Percentiles rank a stretch among this genome's conserved stretches.
Conservation (phyloP, 2,113 vertebrate species). For the Oryzias curvinotus region DNA sequence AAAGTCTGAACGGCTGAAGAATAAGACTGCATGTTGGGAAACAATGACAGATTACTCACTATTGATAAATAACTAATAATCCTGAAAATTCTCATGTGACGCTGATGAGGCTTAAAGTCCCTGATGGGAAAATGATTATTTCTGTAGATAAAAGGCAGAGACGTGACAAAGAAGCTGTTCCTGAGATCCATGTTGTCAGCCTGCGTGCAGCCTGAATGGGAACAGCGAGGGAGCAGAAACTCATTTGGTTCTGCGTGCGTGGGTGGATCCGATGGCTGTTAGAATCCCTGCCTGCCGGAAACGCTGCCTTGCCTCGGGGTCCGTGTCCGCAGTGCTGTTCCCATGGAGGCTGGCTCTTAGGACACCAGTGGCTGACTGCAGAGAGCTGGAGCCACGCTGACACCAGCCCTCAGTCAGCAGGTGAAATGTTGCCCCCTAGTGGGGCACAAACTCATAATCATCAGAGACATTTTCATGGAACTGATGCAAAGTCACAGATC, state of each 20-base stretch:
- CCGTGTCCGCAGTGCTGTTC: constrained; percentile 29
- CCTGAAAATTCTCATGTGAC: too few relatives aligned
- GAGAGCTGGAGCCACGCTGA: constrained; percentile 23
- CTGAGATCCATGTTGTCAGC: constrained; percentile 5
- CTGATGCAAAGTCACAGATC: too few relatives aligned
- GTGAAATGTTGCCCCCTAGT: constrained; percentile 72
- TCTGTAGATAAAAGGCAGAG: background rate
- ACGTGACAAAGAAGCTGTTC: background rate
- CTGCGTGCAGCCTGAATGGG: constrained; percentile 22
- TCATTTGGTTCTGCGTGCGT: constrained; percentile 49
- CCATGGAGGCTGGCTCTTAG: constrained; percentile 26
- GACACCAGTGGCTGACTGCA: constrained; percentile 31
- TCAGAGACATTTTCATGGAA: background rate
- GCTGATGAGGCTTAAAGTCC: background rate
- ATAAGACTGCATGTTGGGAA: too few relatives aligned
- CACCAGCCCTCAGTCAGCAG: constrained; percentile 33
- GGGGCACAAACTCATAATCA: constrained; percentile 14
- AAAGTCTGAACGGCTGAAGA: too few relatives aligned
- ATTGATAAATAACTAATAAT: too few relatives aligned
- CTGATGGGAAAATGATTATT: constrained; percentile 2
- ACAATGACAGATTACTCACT: too few relatives aligned
- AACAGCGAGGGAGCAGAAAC: constrained; percentile 16
- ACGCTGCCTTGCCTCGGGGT: constrained; percentile 35
- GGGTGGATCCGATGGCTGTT: constrained; percentile 41
- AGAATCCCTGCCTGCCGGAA: constrained; percentile 37